Evolutionary conservation across 2,797 vertebrate species (phyloP), one percentile per base, ranked within the genome.

Genomic region (Gephyroberyx darwinii): DNA sequence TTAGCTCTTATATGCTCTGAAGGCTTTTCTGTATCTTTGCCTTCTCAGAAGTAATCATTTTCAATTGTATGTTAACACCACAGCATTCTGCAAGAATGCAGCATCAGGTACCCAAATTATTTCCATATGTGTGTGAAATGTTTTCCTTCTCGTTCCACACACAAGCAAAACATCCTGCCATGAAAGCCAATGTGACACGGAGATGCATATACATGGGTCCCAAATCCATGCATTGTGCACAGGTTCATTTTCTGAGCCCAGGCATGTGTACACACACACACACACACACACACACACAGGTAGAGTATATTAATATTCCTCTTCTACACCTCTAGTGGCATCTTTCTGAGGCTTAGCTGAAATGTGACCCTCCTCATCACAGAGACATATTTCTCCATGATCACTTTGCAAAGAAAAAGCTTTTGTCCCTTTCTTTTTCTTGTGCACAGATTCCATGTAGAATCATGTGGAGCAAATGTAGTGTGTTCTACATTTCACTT

Each of bases 11-110:
- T 71, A 37, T 77, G 62, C 72, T 77, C 71, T 37, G 48, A 63
- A 73, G 70, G 62, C 60, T 75, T 89, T 83, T 75, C 63, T 74
- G 71, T 64, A 65, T 83, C 81, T 78, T 54, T 54, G 47, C 45
- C 65, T 82, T 82, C 71, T 51, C 53, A 63, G 56, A 77, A 64
- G 78, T 68, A 77, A 83, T 89, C 39, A 59, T 73, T 84, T 89
- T 83, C 78, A 85, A 77, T 82, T 83, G 80, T 65, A 82, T 76
- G 69, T 81, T 84, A 87, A 87, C 84, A 62, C 82, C 79, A 75
- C 74, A 31, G 69, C 73, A 69, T 74, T 80, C 69, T 68, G 43
- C 69, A 82, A 79, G 81, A 89, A 82, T 78, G 83, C 78, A 56
- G 82, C 75, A 81, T 81, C 77, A 84, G 77, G 83, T 85, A 77